Evolutionary conservation across 2,797 vertebrate species (phyloP), one percentile per base, ranked within the genome.

Genomic region (Hippopotamyrus pictus): DNA sequence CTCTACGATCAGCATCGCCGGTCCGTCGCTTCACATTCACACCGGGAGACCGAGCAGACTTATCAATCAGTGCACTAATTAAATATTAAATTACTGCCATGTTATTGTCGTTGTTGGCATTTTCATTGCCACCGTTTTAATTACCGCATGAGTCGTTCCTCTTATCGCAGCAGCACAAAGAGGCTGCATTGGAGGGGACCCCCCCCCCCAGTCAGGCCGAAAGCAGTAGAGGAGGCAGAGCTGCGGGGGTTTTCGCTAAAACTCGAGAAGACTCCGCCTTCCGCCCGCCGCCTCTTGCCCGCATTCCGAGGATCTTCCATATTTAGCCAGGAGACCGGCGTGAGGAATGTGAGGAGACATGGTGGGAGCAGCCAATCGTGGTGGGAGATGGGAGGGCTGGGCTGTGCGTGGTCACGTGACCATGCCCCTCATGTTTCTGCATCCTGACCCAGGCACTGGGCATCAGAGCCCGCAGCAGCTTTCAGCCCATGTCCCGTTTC

Each of bases 41-140:
- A 44, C 73, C 73, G 1, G 37, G 73, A 44, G 73, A 37, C 6
- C 2, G 1, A 17, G 17, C 73, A n/a, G 37, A n/a, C 37, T 44
- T 73, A 44, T 79, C 41, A 8, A 8, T 79, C 73, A 79, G 2
- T 79, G 73, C 33, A 3, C 73, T 79, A n/a, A 41, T 79, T 73
- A 73, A 73, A 73, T 73, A 73, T 37, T 73, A 73, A 73, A 73
- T 73, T 73, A 73, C 65, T 73, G 65, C 29, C 73, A 79, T 79
- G 73, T 41, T 79, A 44, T 41, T 79, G 17, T n/a, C 6, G 17
- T 41, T 3, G 14, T n/a, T 79, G 73, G 0, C 41, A 44, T 44
- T 79, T 41, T 79, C 41, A n/a, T 41, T 44, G 41, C 73, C 17
- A 6, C 33, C 19, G 1, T 79, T 79, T 79, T 79, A 41, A 44